phyloP scores from a whole-genome alignment of 2,888 invertebrate genomes.

The Lamellibrachia satsuma region DNA sequence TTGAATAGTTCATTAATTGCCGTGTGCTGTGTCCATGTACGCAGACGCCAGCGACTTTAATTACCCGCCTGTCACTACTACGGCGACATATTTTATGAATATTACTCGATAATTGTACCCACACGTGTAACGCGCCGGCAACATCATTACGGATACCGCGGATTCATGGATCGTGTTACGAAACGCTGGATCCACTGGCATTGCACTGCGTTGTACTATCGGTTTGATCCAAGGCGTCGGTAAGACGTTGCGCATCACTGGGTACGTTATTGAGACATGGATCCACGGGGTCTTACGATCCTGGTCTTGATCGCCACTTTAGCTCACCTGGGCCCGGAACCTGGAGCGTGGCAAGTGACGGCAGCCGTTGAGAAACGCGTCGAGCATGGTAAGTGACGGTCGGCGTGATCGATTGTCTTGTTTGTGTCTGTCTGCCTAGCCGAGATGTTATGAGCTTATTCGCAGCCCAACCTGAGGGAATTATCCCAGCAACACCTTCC shows the following conservation, averaged over 20 bases:
- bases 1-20: neutral
- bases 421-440: conserved; percentile 12
- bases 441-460: conserved; percentile 17
- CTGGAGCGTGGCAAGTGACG: conserved; percentile 13
- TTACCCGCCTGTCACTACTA: neutral
- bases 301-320: conserved; percentile 3
- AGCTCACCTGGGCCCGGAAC: conserved; percentile 13
- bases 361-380: neutral
- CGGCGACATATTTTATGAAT: conserved; percentile 17
- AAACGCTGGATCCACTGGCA: conserved; percentile 12
- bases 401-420: conserved; percentile 17
- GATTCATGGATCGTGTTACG: conserved; percentile 13
- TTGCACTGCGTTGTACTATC: neutral
- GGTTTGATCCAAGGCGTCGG: neutral
- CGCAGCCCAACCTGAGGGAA: neutral
- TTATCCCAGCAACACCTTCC: conserved; percentile 3
- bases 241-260: neutral
- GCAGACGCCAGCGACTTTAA: neutral
- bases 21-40: neutral
- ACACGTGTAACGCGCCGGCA: conserved; percentile 13
- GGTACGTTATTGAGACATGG: conserved; percentile 17
- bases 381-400: conserved; percentile 17
- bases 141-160: conserved; percentile 5
- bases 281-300: conserved; percentile 10
- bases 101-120: conserved; percentile 13